phyloP scores from a whole-genome alignment of 2,888 invertebrate species.

The Linnaemya vulpina region DNA sequence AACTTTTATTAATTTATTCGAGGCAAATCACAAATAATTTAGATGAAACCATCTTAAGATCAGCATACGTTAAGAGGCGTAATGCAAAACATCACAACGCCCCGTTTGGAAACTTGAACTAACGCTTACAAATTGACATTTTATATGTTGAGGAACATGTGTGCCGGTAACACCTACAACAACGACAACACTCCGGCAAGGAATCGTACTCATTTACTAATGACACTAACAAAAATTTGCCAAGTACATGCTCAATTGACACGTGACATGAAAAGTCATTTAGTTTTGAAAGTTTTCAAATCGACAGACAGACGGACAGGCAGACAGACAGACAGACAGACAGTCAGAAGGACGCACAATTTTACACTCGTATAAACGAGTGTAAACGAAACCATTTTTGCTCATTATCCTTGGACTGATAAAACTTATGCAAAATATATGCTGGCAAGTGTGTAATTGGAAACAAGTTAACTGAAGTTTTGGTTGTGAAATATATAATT shows the following conservation, averaged over 20 bases:
- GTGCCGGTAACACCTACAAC: conserved; percentile 66
- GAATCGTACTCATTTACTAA: conserved; percentile 48
- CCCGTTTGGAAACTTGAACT: conserved; percentile 56
- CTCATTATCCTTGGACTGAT: conserved; percentile 62
- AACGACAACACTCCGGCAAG: background rate
- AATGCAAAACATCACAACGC: conserved; percentile 39
- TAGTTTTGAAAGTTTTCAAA: conserved; percentile 65
- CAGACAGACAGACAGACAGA: background rate
- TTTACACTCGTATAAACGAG: conserved; percentile 15
- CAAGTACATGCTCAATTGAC: conserved; percentile 71
- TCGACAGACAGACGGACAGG: conserved; percentile 5
- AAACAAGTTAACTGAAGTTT: conserved; percentile 52
- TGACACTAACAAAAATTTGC: conserved; percentile 61
- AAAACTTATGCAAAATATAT: conserved; percentile 53
- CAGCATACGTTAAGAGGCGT: conserved; percentile 39
- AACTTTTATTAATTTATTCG: conserved; percentile 1
- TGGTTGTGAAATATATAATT: conserved; percentile 51
- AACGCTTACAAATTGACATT: conserved; percentile 70
- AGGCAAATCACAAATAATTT: conserved; percentile 31
- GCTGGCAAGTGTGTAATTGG: conserved; percentile 9
- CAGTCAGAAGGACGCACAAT: conserved; percentile 12
- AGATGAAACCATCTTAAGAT: conserved; percentile 32
- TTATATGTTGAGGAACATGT: conserved; percentile 65
- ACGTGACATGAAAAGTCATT: conserved; percentile 78
- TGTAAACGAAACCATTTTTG: conserved; percentile 51